phyloP scores from a whole-genome alignment of 2,888 invertebrate species.

The Morpho deidamia region DNA sequence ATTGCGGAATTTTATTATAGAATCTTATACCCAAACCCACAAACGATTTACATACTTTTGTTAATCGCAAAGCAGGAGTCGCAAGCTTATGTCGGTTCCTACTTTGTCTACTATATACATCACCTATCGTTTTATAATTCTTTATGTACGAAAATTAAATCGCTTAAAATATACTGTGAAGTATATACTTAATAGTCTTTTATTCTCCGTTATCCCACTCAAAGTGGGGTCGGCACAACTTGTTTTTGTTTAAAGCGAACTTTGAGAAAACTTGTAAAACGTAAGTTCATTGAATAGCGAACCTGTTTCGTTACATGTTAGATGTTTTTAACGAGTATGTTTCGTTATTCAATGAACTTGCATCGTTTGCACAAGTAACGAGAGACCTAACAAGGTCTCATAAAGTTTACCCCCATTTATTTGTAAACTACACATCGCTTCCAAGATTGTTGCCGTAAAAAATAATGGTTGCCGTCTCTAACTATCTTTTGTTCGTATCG shows the following conservation, averaged over 20 bases:
- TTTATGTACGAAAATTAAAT: too few species aligned
- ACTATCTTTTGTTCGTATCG: background rate
- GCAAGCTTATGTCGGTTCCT: too few species aligned
- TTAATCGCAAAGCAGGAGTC: too few species aligned
- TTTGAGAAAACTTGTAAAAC: constrained; percentile 4
- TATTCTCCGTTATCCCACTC: too few species aligned
- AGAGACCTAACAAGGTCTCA: constrained; percentile 23
- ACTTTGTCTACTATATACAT: too few species aligned
- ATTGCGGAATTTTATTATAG: too few species aligned
- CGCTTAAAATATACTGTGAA: too few species aligned
- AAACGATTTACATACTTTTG: too few species aligned
- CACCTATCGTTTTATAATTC: too few species aligned
- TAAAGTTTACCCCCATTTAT: constrained; percentile 26
- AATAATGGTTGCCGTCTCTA: constrained; percentile 22
- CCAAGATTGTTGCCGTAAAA: constrained; percentile 23
- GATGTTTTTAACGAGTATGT: background rate
- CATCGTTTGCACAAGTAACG: constrained; percentile 13
- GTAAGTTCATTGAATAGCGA: background rate
- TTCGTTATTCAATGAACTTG: constrained; percentile 3
- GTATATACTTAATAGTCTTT: too few species aligned
- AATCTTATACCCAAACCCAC: too few species aligned
- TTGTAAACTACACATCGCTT: constrained; percentile 22
- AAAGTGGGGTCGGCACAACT: too few species aligned
- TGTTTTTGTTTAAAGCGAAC: constrained; percentile 11
- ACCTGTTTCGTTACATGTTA: background rate